Evolutionary conservation across 2,888 invertebrate genomes (phyloP), one percentile per base, ranked within the genome.

Genomic region (Leistus spinibarbis): DNA sequence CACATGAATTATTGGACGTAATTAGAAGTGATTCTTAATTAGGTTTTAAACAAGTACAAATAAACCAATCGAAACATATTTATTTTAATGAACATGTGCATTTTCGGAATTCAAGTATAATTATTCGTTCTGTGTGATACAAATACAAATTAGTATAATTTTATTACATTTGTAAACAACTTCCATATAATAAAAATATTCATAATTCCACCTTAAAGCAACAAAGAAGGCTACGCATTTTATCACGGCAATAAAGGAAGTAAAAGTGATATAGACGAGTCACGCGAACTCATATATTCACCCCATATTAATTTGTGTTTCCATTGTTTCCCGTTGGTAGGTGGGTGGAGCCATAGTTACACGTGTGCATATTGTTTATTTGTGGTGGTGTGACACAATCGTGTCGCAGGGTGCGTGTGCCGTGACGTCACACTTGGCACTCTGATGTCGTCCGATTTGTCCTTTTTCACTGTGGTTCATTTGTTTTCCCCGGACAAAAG

Each of bases 271-370:
- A n/a, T n/a, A n/a, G 57, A 19, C 16, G 16, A 10, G 40, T 69
- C 69, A 69, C 69, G 69, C 69, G 60, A 60, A n/a, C n/a, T n/a
- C n/a, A n/a, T n/a, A n/a, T 69, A 19, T 60, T 69, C 69, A 62
- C 24, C 60, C 27, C 69, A 62, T n/a, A 70, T 70, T 40, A 69
- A 69, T 69, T 57, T 62, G 53, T 62, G 53, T 62, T 40, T 20
- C 72, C 66, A 72, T 72, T 72, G 66, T 72, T 72, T 72, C 57
- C 66, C 2, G 65, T 72, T 65, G 72, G 72, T 66, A 65, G 72
- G 65, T 64, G 27, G 10, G 27, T 60, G 16, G n/a, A n/a, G n/a
- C n/a, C 13, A 7, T n/a, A 10, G 17, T 20, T n/a, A 54, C 54
- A 19, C 17, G n/a, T 27, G n/a, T 9, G 27, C 24, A 20, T 27